Evolutionary conservation across 2,797 vertebrate species (phyloP), one percentile per base, ranked within the genome.

Genomic region (Taeniopygia guttata): DNA sequence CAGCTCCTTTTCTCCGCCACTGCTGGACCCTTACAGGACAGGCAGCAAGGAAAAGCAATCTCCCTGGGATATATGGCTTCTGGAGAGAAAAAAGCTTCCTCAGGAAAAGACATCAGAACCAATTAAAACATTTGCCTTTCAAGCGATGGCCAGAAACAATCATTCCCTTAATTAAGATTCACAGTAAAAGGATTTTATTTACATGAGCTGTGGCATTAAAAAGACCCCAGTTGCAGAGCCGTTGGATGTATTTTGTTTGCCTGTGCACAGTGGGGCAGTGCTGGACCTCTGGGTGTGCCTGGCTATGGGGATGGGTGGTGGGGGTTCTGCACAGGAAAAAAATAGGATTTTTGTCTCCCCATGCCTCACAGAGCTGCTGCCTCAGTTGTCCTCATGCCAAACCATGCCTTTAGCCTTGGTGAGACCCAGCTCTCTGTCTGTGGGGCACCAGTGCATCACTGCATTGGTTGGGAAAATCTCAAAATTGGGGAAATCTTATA

Each of bases 141-240:
- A 58, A 93, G 52, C 5, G 36, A 92, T 93, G 94, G 85, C 78
- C 90, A 89, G 68, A 89, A 95, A 95, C 82, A 48, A 90, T 92
- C 83, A 55, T 91, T 94, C 69, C 36, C 45, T 95, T 96, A 93
- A 89, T 94, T 95, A 96, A 97, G 84, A 94, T 91, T 79, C 92
- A 88, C 89, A 87, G 87, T 78, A 76, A 86, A 96, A 91, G 42
- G 48, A 51, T 87, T 94, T 96, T 94, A 96, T 96, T 96, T 93
- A 94, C 94, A 91, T 72, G 84, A 95, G 84, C 82, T 49, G 62
- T 83, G 66, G 63, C 19, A 16, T 79, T 93, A 52, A 73, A 88
- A 84, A 82, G 62, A 42, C 58, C 66, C 36, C 36, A 7, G 5
- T 30, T 90, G 51, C 14, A n/a, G 26, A 72, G 68, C 10, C 0